Evolutionary conservation across 2,797 vertebrate species (phyloP), one percentile per base, ranked within the genome.

Genomic region (Synanceia verrucosa): DNA sequence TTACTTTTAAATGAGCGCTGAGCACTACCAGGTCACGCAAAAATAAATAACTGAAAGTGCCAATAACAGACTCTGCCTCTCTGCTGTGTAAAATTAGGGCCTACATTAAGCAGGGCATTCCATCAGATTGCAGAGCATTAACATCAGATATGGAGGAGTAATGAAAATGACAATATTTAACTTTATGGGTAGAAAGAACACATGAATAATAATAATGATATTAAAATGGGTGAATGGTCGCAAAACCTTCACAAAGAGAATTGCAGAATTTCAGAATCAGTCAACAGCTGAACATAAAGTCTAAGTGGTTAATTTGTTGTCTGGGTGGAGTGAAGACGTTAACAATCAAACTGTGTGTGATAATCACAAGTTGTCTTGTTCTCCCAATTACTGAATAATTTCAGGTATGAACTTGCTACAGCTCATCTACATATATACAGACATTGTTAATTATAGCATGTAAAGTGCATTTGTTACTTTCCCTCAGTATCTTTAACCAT

Each of bases 1-100:
- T 81, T 82, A 81, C 69, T 78, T 78, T 81, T 52, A 85, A 73
- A 76, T 73, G 72, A 85, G 81, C 73, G 43, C 74, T 12, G 70
- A 75, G 81, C 74, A 62, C 61, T 13, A 70, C 14, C 78, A 83
- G 79, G 67, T 88, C 89, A 89, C 82, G 65, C 73, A 86, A 87
- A 88, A 88, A 89, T 85, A 89, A 92, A 90, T 86, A 92, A 84
- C 53, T 46, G 51, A 74, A 78, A 77, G 63, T 37, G 63, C 71
- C 70, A 79, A 79, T 85, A 80, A 79, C 73, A 72, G 73, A 76
- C 50, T 48, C 56, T 9, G 16, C 77, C 28, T 71, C 56, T 69
- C 63, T 56, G 50, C 62, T 50, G 55, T 65, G 51, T 66, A 60
- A 53, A 63, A 73, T 73, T 70, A 76, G 76, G 75, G 65, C 36